Conservation (phyloP, 1,140 invertebrate species). For the Drosophila yakuba region DNA sequence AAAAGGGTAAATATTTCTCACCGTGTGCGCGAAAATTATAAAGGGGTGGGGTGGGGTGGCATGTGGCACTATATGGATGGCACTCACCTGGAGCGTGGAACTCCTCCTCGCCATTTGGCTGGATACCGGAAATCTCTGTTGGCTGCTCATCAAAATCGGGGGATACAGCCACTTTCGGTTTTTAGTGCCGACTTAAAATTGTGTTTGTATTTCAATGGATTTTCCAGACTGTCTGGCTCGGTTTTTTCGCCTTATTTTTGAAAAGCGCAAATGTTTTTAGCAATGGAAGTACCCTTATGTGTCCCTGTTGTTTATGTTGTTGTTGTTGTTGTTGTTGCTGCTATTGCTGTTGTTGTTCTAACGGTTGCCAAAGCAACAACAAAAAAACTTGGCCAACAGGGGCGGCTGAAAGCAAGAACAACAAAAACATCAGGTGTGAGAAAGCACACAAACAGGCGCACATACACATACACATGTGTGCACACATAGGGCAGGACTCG, state of each 20-base stretch:
- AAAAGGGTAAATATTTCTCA: neutral
- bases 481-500: conserved; percentile 15
- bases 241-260: conserved; percentile 22
- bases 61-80: neutral
- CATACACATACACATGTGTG: conserved; percentile 1
- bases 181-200: conserved; percentile 36
- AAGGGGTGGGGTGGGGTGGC: neutral
- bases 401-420: conserved; percentile 30
- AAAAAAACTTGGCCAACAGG: conserved; percentile 50
- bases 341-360: conserved; percentile 1
- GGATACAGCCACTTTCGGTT: conserved; percentile 39
- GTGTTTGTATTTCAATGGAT: conserved; percentile 20
- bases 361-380: conserved; percentile 65
- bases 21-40: neutral
- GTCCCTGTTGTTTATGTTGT: conserved; percentile 27
- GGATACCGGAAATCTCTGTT: conserved; percentile 37
- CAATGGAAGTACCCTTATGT: conserved; percentile 15
- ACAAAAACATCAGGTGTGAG: conserved; percentile 56
- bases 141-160: conserved; percentile 34
- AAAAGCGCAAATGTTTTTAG: conserved; percentile 27
- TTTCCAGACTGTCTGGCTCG: conserved; percentile 41
- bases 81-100: conserved; percentile 56
- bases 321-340: conserved; percentile 19
- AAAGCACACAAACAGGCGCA: conserved; percentile 8
- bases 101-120: conserved; percentile 29